These are phyloP conservation scores for Leptopterna dolabrata DNA, from an alignment of 2,888 invertebrate species.

Conservation along the genomic window DNA sequence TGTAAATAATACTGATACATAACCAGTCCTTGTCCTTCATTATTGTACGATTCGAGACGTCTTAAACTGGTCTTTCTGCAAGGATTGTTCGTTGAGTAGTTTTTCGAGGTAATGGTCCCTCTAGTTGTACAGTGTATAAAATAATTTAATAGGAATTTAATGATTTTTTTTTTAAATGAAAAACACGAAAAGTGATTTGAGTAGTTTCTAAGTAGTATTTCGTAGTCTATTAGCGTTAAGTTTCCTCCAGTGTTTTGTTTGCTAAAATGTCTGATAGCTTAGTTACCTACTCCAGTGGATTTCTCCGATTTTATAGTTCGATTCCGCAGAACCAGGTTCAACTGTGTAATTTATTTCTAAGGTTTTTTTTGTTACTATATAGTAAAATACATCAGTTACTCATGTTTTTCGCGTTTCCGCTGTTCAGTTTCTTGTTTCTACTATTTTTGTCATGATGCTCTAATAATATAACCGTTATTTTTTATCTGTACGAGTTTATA, in stretches of 20 bases:
- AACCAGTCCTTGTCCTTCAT: background rate
- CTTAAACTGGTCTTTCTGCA: background rate
- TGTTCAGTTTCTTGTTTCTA: background rate
- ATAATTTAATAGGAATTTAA: background rate
- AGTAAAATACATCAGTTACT: background rate
- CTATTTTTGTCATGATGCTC: no score
- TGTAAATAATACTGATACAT: background rate
- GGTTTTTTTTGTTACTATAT: background rate
- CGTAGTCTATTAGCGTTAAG: conserved; percentile 1
- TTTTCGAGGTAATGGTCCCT: background rate
- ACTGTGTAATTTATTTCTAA: conserved; percentile 4
- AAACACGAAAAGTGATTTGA: background rate
- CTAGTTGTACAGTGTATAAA: conserved; percentile 22
- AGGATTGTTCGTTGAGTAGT: background rate
- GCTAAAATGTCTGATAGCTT: no score
- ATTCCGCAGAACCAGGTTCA: background rate
- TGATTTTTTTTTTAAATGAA: background rate
- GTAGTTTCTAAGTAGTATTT: conserved; percentile 14
- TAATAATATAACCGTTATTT: no score
- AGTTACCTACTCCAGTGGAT: background rate
- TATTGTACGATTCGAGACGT: background rate
- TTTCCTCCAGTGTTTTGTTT: background rate
- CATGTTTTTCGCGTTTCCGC: background rate
- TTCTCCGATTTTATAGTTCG: background rate
- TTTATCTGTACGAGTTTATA: no score